A percentile compares a stretch with the other conserved stretches of the same genome.
phyloP scores from a whole-genome alignment of 2,888 invertebrate species.

The Helicoverpa assulta region DNA sequence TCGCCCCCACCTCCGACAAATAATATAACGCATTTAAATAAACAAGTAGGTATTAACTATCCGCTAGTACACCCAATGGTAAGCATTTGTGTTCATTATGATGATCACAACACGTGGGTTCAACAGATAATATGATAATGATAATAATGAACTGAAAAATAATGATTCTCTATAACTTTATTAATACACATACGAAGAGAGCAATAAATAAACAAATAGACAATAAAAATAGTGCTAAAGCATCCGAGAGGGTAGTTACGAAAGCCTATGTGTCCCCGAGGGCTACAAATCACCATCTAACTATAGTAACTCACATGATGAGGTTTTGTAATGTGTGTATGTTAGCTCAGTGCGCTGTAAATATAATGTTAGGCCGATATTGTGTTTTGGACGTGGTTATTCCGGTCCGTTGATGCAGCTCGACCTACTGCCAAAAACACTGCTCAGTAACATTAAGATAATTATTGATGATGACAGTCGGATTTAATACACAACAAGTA shows the following conservation, averaged over 20 bases:
- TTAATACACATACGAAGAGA: constrained; percentile 1
- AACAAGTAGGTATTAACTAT: no score
- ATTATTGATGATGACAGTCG: constrained; percentile 18
- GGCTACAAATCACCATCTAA: constrained; percentile 70
- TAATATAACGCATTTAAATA: no score
- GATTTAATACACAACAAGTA: background rate
- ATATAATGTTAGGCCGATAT: constrained; percentile 49
- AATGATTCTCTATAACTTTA: background rate
- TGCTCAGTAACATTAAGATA: constrained; percentile 7
- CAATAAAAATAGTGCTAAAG: constrained; percentile 56
- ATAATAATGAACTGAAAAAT: background rate
- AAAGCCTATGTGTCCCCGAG: constrained; percentile 65
- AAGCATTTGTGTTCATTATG: no score
- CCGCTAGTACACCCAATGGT: no score
- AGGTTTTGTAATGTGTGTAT: constrained; percentile 67
- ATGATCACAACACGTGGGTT: no score
- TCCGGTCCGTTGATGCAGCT: constrained; percentile 28
- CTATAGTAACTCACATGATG: constrained; percentile 67
- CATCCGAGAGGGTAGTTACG: constrained; percentile 55
- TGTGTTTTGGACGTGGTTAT: constrained; percentile 50
- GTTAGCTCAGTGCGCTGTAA: constrained; percentile 52
- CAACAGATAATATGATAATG: no score
- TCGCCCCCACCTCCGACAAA: no score
- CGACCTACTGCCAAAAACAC: constrained; percentile 36
- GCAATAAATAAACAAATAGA: constrained; percentile 27